Conservation (phyloP, 2,888 invertebrate species). For the Ophioninae sp. region DNA sequence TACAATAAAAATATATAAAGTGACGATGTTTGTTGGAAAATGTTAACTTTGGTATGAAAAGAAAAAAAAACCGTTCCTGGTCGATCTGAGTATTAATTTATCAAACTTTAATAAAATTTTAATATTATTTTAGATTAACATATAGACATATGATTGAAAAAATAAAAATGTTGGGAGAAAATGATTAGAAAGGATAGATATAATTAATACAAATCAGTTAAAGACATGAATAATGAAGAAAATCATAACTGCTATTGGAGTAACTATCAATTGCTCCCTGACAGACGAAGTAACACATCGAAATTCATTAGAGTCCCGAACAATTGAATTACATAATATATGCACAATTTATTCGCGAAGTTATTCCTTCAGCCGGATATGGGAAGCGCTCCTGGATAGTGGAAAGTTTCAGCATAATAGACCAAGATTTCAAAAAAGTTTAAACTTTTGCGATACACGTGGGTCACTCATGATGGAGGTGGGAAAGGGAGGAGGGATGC, state of each 20-base stretch:
- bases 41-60: too few relatives aligned
- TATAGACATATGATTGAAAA: too few relatives aligned
- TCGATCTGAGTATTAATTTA: too few relatives aligned
- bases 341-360: neutral
- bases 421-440: slow-evolving; percentile 25
- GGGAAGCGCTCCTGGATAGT: neutral
- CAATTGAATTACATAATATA: neutral
- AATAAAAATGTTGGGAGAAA: too few relatives aligned
- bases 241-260: neutral
- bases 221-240: too few relatives aligned
- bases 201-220: neutral
- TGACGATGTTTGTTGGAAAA: too few relatives aligned
- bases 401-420: neutral
- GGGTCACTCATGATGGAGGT: neutral
- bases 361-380: neutral
- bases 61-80: too few relatives aligned
- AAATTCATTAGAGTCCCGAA: neutral
- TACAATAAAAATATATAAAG: too few relatives aligned
- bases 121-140: too few relatives aligned
- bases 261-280: neutral
- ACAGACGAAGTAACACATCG: neutral
- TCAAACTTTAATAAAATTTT: too few relatives aligned
- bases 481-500: neutral
- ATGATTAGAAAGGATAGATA: neutral
- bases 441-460: neutral